Base-by-base conservation (phyloP, 2,888 invertebrate genomes). In the Agrotis ipsilon region DNA sequence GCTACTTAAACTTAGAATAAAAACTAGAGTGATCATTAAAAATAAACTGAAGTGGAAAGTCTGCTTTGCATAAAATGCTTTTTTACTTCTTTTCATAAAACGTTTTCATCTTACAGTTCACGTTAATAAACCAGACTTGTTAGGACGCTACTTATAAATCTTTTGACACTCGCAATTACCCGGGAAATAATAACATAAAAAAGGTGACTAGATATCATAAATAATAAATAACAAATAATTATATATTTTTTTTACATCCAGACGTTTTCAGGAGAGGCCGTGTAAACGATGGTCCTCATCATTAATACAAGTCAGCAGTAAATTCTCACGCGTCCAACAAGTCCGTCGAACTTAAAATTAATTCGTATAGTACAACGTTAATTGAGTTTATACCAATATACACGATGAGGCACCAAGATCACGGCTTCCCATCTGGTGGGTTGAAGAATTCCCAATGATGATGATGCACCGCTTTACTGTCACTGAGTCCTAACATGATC, bases 391-490 rank as follows among this genome's bases (percentile, higher is more conserved):
- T 80, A 79, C 72, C 76, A 81, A 71, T 68, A 69, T 68, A 77
- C 51, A 68, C 55, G 64, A 73, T 76, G 66, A 68, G 49, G 51
- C 58, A 60, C 45, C 27, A 54, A 68, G 27, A 80, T 92, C 87
- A 95, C 68, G 93, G 93, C 62, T 96, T 96, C 51, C 96, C 97
- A 75, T 97, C 97, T 13, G 98, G 98, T 16, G 98, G 98, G 94
- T 98, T 98, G 86, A 98, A 98, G 92, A 97, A 98, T 91, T 98
- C 98, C 98, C 98, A 98, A 86, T 98, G 98, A 90, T 98, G 98
- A 85, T 98, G 97, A 90, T 98, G 98, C 81, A 98, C 97, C 62
- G 97, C 97, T 68, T 97, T 97, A 76, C 97, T 97, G 80, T 97
- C 97, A 75, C 98, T 97, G 73, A 98, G 96, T 63, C 98, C 97